Base-by-base conservation (phyloP, 2,113 vertebrate species). In the Larimichthys crocea region DNA sequence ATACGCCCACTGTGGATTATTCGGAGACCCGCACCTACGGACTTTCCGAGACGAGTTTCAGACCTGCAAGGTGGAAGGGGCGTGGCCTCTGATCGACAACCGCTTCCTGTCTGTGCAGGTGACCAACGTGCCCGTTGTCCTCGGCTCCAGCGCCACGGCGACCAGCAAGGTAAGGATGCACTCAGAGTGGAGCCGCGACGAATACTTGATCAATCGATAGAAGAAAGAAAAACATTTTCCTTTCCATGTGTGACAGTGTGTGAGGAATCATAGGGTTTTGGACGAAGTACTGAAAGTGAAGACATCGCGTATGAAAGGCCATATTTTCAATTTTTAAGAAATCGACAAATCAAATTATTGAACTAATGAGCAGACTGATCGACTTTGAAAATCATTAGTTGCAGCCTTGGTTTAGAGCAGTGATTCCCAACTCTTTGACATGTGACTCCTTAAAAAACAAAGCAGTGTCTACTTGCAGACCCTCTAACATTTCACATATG, bases 11-110 rank as follows among this genome's bases (percentile, higher is more conserved):
- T 96, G 96, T 88, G 95, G 96, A 93, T 92, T 96, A 91, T 96
- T 96, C 5, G 96, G 96, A 49, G 96, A 96, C 89, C 96, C 96
- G 0, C 96, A 96, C 80, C 90, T 96, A 79, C 89, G 96, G 86
- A 96, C 96, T 8, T 96, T 96, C 86, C 91, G 95, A 19, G 95
- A 96, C 7, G 96, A 96, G 91, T 96, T 96, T 91, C 96, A 96
- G 93, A 96, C 96, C 20, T 96, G 96, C 83, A 95, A 96, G 79
- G 95, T 96, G 57, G 95, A 96, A 61, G 96, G 96, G 62, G 96
- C 96, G 48, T 96, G 96, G 96, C 96, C 96, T 17, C 93, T 96
- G 67, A 96, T 96, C 6, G 95, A 96, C 76, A 96, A 96, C 83
- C 93, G 91, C 73, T 96, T 93, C 93, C 91, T 96, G 86, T 96